A percentile compares a stretch with the other conserved stretches of the same genome.
Conservation (phyloP, 2,113 vertebrate species). For the Saimiri boliviensis region DNA sequence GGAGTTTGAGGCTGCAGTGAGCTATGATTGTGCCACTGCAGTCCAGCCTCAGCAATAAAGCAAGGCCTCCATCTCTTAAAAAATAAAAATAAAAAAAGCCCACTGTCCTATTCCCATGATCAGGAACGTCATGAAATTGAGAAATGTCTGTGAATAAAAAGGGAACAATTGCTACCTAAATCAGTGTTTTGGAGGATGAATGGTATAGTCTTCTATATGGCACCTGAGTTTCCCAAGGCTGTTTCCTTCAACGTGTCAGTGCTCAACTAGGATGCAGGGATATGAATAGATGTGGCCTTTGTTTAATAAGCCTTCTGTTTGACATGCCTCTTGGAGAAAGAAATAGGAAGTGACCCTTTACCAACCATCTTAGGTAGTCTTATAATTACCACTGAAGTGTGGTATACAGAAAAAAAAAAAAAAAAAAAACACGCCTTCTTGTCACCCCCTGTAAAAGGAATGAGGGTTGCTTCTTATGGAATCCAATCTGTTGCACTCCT, state of each 20-base stretch:
- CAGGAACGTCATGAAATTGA: background rate
- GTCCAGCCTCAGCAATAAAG: background rate
- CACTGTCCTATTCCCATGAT: background rate
- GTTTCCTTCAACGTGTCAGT: background rate
- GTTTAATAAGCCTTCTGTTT: background rate
- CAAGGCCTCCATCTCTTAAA: background rate
- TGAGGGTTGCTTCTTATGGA: background rate
- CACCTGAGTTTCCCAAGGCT: background rate
- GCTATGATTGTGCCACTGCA: background rate
- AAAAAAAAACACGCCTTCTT: background rate
- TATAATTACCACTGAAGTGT: background rate
- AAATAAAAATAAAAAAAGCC: background rate
- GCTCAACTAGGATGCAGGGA: background rate
- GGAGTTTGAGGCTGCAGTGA: background rate
- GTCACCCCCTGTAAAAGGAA: background rate
- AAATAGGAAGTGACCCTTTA: background rate
- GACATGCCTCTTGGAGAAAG: background rate
- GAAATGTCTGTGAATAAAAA: background rate
- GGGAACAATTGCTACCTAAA: background rate
- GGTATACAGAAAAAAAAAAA: background rate
- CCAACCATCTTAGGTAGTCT: background rate
- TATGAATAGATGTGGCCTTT: background rate
- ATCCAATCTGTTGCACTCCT: background rate
- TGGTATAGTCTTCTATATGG: background rate
- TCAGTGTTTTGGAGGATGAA: background rate